Evolutionary conservation across 2,888 invertebrate species (phyloP), one percentile per base, ranked within the genome.

Genomic region (Limenitis camilla): DNA sequence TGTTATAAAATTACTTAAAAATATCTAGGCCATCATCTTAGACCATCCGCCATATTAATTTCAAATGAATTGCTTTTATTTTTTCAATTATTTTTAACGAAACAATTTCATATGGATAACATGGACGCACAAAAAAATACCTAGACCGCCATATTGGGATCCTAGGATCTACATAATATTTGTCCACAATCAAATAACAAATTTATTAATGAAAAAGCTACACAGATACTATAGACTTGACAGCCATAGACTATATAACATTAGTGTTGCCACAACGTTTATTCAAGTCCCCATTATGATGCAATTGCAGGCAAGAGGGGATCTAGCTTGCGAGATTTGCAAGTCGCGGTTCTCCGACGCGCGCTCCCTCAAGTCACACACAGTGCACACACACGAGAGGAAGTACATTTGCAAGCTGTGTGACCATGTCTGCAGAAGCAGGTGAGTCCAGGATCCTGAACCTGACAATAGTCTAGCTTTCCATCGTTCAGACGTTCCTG

Each of bases 321-420:
- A 57, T 0, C 58, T 64, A 38, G 55, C 44, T 0, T 84, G 84
- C 47, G 74, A 69, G 0, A 64, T 79, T 0, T 85, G 85, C 49
- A 59, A 61, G 6, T 68, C 70, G 0, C 62, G 78, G 1, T 81
- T 78, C 71, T 51, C 64, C 2, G 64, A 62, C 30, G 40, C 48
- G 0, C 61, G 72, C 0, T 51, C 71, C 0, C 52, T 81, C 4
- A 61, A 70, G 0, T 64, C 72, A 0, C 84, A 84, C 60, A 29
- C 47, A 0, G 50, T 62, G 0, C 62, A 67, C 0, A 59, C 78
- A 0, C 85, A 84, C 60, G 72, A 71, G n/a, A 52, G 72, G 1
- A 72, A 70, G 35, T 85, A 70, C 53, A 58, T 71, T 0, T 84
- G 85, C 54, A 72, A 67, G 10, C 54, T 72, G 2, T 84, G 83